These are phyloP conservation scores for Xyliphius kryptos DNA, from an alignment of 2,113 vertebrate genomes.

Conservation along the genomic window DNA sequence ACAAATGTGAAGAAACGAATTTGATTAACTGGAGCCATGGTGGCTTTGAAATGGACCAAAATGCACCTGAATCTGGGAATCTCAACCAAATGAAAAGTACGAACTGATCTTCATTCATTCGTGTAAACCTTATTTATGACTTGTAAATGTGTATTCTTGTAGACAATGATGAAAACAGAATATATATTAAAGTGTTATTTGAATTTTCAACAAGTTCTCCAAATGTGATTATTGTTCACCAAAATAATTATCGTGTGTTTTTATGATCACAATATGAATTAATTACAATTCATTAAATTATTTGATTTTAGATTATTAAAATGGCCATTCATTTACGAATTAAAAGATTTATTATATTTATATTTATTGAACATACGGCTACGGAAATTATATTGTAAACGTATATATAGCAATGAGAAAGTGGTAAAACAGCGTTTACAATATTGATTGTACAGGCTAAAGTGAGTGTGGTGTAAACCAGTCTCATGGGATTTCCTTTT, in stretches of 20 bases:
- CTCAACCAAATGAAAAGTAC: constrained; percentile 49
- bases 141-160: constrained; percentile 93
- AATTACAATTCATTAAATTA: too few species aligned
- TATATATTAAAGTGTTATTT: constrained; percentile 97
- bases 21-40: constrained; percentile 59
- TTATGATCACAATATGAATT: not conserved
- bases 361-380: too few species aligned
- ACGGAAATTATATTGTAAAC: too few species aligned
- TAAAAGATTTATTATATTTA: too few species aligned
- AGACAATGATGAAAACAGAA: constrained; percentile 74
- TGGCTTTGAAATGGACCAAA: constrained; percentile 78
- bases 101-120: constrained; percentile 80
- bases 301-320: too few species aligned
- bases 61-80: constrained; percentile 58
- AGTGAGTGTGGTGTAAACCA: constrained; percentile 9
- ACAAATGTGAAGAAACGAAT: constrained; percentile 59
- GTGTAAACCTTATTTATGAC: constrained; percentile 98
- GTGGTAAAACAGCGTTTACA: too few species aligned
- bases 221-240: constrained; percentile 27
- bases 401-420: too few species aligned
- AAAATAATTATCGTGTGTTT: too few species aligned
- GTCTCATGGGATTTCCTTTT: constrained; percentile 10
- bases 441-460: too few species aligned
- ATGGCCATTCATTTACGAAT: too few species aligned
- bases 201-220: constrained; percentile 66